These are phyloP conservation scores for Ctenodactylus gundi DNA, from an alignment of 2,113 vertebrate species.

Conservation along the genomic window DNA sequence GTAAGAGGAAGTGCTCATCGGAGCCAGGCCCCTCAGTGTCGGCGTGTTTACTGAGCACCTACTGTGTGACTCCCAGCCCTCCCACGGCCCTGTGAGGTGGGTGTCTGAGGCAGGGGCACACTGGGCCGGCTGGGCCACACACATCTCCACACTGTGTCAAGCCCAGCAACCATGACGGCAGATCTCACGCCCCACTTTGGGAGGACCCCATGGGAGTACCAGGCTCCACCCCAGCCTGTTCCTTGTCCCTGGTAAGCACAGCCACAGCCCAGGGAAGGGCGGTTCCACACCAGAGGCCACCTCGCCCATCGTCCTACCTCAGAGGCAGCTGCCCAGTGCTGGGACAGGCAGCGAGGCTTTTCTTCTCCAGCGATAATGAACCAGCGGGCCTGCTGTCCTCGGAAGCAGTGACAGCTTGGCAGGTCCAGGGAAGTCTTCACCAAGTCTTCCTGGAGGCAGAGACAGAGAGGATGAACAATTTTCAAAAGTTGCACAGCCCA, in stretches of 20 bases:
- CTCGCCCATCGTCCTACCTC: no score
- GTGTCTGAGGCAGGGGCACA: fast-evolving
- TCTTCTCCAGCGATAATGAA: background rate
- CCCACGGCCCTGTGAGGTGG: fast-evolving
- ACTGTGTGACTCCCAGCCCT: fast-evolving
- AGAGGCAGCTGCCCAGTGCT: background rate
- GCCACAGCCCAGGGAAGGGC: background rate
- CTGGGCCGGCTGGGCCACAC: background rate
- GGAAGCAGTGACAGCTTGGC: fast-evolving
- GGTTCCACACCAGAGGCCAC: no score
- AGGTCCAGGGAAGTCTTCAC: background rate
- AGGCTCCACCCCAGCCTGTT: background rate
- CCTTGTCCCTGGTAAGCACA: fast-evolving
- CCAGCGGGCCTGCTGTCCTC: background rate
- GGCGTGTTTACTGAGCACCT: background rate
- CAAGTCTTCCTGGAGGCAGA: background rate
- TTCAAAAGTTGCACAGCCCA: background rate
- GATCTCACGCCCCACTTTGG: background rate
- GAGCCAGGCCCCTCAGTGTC: fast-evolving
- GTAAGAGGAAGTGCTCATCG: fast-evolving
- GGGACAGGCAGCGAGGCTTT: background rate
- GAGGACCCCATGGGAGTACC: background rate
- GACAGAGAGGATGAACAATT: background rate
- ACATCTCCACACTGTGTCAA: background rate
- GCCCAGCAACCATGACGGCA: background rate